Conservation (phyloP, 2,888 invertebrate species). For the Stenodema calcarata region DNA sequence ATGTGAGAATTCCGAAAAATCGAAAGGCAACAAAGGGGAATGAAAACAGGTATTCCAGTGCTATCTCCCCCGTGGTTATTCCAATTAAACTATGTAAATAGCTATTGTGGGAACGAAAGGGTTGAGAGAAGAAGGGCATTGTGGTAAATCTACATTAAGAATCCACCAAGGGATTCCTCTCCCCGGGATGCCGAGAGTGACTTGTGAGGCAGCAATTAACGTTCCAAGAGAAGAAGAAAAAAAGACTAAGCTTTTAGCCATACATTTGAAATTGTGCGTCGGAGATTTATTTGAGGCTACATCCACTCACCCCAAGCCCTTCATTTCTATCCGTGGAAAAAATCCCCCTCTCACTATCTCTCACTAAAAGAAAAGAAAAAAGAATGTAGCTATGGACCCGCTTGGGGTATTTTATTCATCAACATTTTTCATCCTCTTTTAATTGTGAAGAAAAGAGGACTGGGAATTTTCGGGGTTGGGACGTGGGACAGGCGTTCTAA, state of each 20-base stretch:
- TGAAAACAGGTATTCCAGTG: no score
- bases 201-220: conserved; percentile 39
- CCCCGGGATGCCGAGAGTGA: not conserved
- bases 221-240: conserved; percentile 12
- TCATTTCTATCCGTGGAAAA: not conserved
- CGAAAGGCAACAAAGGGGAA: no score
- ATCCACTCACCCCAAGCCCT: not conserved
- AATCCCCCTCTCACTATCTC: not conserved
- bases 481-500: not conserved
- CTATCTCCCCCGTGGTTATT: not conserved
- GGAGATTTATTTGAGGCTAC: conserved; percentile 23
- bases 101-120: not conserved
- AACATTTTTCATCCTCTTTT: conserved; percentile 43
- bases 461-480: not conserved
- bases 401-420: conserved; percentile 39
- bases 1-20: no score
- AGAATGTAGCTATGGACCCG: not conserved
- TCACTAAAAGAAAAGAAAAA: not conserved
- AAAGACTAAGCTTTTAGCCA: conserved; percentile 33
- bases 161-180: conserved; percentile 34
- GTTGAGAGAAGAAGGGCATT: conserved; percentile 3
- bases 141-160: conserved; percentile 42
- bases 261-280: conserved; percentile 29
- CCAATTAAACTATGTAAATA: conserved; percentile 33
- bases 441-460: conserved; percentile 34